phyloP scores from a whole-genome alignment of 2,888 invertebrate genomes.

The Phymatocera aterrima region DNA sequence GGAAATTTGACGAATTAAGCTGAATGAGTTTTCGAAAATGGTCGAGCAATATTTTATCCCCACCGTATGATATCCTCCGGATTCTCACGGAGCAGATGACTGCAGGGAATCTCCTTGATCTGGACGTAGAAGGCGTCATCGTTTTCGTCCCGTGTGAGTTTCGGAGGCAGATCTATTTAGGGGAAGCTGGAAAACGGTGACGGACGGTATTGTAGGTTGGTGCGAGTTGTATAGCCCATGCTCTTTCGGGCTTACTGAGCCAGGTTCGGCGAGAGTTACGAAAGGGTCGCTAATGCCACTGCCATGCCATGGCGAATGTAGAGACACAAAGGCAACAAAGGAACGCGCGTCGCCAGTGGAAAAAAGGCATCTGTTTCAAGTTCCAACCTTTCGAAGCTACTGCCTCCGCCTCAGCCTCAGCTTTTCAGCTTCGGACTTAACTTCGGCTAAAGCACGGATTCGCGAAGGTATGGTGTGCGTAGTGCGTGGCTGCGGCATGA shows the following conservation, averaged over 20 bases:
- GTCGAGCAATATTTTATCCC: no score
- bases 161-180: not conserved
- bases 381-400: constrained; percentile 27
- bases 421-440: not conserved
- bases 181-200: constrained; percentile 5
- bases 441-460: constrained; percentile 22
- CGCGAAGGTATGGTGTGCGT: not conserved
- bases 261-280: constrained; percentile 24
- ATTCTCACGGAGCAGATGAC: not conserved
- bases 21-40: no score
- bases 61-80: not conserved
- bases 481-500: not conserved
- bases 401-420: not conserved
- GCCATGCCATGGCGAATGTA: constrained; percentile 30
- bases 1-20: no score
- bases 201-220: not conserved
- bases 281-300: constrained; percentile 32
- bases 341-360: not conserved
- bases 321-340: constrained; percentile 42
- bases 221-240: not conserved
- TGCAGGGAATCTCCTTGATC: not conserved
- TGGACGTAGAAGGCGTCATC: not conserved
- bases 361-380: constrained; percentile 41
- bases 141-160: not conserved
- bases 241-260: not conserved